Conservation (phyloP, 2,797 vertebrate species). For the Clamator glandarius region DNA sequence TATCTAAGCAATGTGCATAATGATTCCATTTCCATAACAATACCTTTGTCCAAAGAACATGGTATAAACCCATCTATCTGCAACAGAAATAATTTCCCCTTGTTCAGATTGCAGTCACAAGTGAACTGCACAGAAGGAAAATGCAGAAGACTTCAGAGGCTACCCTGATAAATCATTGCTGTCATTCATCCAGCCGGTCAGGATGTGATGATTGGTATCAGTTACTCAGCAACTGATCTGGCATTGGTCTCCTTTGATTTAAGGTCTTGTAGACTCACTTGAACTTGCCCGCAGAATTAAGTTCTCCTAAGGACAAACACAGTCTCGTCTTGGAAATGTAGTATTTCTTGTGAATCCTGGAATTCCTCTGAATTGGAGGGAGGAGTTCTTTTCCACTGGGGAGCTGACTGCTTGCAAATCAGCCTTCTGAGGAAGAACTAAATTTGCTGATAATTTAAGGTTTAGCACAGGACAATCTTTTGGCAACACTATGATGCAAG, state of each 20-base stretch:
- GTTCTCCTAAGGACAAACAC: constrained; percentile 46
- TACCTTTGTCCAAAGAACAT: neutral
- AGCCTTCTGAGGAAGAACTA: constrained; percentile 15
- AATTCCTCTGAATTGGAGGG: constrained; percentile 30
- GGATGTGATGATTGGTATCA: constrained; percentile 54
- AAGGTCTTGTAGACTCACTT: neutral
- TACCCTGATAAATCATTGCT: constrained; percentile 50
- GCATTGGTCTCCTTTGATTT: constrained; percentile 22
- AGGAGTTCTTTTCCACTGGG: neutral
- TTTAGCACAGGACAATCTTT: neutral
- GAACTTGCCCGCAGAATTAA: constrained; percentile 4
- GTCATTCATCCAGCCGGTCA: constrained; percentile 48
- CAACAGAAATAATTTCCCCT: neutral
- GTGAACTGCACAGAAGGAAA: neutral
- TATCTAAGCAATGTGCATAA: neutral
- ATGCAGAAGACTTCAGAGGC: constrained; percentile 7
- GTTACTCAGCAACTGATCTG: constrained; percentile 56
- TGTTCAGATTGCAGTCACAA: neutral
- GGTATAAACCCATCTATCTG: neutral
- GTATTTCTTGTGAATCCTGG: neutral
- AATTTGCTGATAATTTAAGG: constrained; percentile 24
- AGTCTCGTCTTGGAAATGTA: neutral
- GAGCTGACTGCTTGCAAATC: neutral
- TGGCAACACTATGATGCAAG: neutral
- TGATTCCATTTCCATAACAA: neutral